Percentiles rank a stretch among this genome's conserved stretches.
These are phyloP conservation scores for Cliona cf. orientalis DNA, from an alignment of 37 sponge, comb jelly and placozoan species.

Conservation along the genomic window DNA sequence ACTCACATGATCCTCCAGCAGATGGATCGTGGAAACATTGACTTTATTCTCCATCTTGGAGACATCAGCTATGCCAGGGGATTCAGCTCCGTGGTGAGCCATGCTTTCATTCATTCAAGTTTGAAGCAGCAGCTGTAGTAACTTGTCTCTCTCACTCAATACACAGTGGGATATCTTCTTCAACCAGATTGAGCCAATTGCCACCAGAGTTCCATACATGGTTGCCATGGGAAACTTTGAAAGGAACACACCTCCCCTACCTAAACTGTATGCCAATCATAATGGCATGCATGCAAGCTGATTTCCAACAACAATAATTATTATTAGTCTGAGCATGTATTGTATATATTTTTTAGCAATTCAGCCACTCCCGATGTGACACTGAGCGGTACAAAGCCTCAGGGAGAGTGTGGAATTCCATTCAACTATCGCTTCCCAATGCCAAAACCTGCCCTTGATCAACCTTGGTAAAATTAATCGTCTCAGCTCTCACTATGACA, in stretches of 20 bases:
- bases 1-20: slow-evolving; percentile 31
- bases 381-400: too few species aligned
- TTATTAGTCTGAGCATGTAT: too few species aligned
- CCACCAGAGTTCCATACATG: slow-evolving; percentile 74
- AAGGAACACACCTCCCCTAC: too few species aligned
- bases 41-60: slow-evolving; percentile 84
- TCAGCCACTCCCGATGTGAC: too few species aligned
- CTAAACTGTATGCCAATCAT: too few species aligned
- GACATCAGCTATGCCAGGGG: slow-evolving; percentile 84
- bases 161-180: slow-evolving; percentile 83
- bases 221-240: slow-evolving; percentile 88
- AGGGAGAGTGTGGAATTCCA: slow-evolving; percentile 89
- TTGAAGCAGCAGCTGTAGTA: not conserved
- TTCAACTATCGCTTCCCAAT: slow-evolving; percentile 72
- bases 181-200: slow-evolving; percentile 70
- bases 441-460: slow-evolving; percentile 60
- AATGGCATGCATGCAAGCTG: too few species aligned
- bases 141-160: not conserved
- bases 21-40: slow-evolving; percentile 45
- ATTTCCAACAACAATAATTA: too few species aligned
- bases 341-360: too few species aligned
- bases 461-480: slow-evolving; percentile 65
- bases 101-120: not conserved
- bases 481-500: too few species aligned
- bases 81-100: slow-evolving; percentile 43